Evolutionary conservation across 2,888 invertebrate species (phyloP), one percentile per base, ranked within the genome.

Genomic region (Agrotis puta): DNA sequence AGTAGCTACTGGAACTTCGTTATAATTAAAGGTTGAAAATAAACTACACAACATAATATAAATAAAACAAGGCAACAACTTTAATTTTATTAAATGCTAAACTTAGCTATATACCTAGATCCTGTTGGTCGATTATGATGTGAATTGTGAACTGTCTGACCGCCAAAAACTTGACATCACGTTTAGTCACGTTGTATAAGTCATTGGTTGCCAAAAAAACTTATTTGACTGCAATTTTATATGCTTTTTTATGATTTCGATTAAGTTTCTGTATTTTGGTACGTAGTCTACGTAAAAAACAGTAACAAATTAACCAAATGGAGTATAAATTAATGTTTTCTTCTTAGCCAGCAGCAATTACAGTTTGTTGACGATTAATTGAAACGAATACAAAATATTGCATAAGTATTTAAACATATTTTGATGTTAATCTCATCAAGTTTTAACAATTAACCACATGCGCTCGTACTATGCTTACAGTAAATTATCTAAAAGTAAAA

Each of bases 161-260:
- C 48, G 53, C n/a, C 43, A 72, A 59, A n/a, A 13, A n/a, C 24
- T 39, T 51, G 47, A 43, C 18, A 16, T 70, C 20, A 53, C n/a
- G 20, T 72, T 18, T 58, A 64, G 6, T 33, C 20, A 53, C 20
- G 20, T 72, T 18, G 58, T 64, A 9, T 22, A n/a, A 77, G 53
- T 59, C 51, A 75, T 33, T 45, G 20, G 6, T 24, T 13, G 59
- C n/a, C 3, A 56, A 77, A 76, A 27, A 69, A 70, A 24, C 20
- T 43, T 18, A 72, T 27, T 43, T 47, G 5, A 33, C 18, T 70
- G 45, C 61, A 77, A 77, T 77, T 70, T 58, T 33, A 24, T 24
- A 62, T 54, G 59, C 47, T 70, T 54, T n/a, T 70, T 70, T 77
- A 45, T 70, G 20, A 70, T 14, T 43, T 2, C 11, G n/a, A 24